Evolutionary conservation across 2,797 vertebrate species (phyloP).

Genomic region (Sebastes goodei): DNA sequence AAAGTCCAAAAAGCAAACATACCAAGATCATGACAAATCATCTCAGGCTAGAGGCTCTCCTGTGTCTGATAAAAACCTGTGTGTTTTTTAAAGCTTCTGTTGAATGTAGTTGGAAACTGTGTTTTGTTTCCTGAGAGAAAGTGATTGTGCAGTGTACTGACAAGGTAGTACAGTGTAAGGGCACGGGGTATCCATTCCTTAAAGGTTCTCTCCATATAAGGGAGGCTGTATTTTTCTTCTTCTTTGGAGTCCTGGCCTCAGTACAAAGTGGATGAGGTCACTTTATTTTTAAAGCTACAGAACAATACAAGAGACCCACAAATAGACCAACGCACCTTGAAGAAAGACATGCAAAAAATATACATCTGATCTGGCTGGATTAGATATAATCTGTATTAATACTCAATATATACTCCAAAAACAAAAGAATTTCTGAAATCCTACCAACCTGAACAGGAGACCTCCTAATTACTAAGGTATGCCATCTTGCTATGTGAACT

Average conservation of each 20-base stretch:
- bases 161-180: constrained; percentile 43
- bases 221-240: constrained; percentile 87
- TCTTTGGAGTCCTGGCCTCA: constrained; percentile 88
- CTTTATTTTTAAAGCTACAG: constrained; percentile 78
- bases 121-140: constrained; percentile 57
- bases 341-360: background rate
- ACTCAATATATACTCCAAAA: background rate
- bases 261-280: constrained; percentile 87
- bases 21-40: constrained; percentile 47
- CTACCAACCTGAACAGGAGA: constrained; percentile 30
- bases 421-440: constrained; percentile 1
- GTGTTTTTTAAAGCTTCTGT: constrained; percentile 35
- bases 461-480: constrained; percentile 49
- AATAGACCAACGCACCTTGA: background rate
- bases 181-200: constrained; percentile 77
- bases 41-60: constrained; percentile 7
- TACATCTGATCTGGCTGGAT: background rate
- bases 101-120: constrained; percentile 20
- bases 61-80: constrained; percentile 31
- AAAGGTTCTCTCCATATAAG: constrained; percentile 90
- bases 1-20: constrained; percentile 43
- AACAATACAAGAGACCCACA: constrained; percentile 10
- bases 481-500: constrained; percentile 47
- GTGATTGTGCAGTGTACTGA: constrained; percentile 54
- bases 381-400: background rate